These are phyloP conservation scores for Polyploca ridens DNA, from an alignment of 2,888 invertebrate genomes.

Conservation along the genomic window DNA sequence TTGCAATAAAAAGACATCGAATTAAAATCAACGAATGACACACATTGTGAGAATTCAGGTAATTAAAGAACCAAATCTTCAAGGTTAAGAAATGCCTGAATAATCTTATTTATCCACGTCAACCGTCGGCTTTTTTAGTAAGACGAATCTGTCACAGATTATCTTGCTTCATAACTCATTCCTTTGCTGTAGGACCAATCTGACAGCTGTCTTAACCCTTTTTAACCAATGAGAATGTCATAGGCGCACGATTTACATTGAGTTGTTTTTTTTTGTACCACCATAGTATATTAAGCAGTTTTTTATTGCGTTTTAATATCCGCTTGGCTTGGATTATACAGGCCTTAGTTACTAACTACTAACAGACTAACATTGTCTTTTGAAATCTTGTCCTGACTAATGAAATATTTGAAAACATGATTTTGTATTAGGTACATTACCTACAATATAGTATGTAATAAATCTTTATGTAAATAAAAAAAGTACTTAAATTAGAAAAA, in stretches of 20 bases:
- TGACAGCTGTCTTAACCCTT: constrained; percentile 84
- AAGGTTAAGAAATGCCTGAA: constrained; percentile 74
- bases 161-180: constrained; percentile 78
- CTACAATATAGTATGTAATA: too few species aligned
- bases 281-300: constrained; percentile 56
- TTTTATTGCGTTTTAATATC: constrained; percentile 67
- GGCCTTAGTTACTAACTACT: not conserved
- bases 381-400: not conserved
- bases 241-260: constrained; percentile 75
- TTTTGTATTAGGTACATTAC: too few species aligned
- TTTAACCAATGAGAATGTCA: constrained; percentile 82
- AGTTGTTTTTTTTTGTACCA: constrained; percentile 57
- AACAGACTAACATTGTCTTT: not conserved
- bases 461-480: too few species aligned
- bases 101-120: constrained; percentile 82
- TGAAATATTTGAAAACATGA: not conserved
- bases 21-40: constrained; percentile 37
- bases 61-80: constrained; percentile 77
- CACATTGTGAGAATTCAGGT: constrained; percentile 82
- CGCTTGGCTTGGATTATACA: constrained; percentile 29
- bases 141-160: constrained; percentile 83
- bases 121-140: constrained; percentile 79
- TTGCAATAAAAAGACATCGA: not conserved
- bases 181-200: constrained; percentile 76
- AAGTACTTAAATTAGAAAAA: too few species aligned